Evolutionary conservation across 2,113 vertebrate species (phyloP).

Genomic region (Boulengeromyrus knoepffleri): DNA sequence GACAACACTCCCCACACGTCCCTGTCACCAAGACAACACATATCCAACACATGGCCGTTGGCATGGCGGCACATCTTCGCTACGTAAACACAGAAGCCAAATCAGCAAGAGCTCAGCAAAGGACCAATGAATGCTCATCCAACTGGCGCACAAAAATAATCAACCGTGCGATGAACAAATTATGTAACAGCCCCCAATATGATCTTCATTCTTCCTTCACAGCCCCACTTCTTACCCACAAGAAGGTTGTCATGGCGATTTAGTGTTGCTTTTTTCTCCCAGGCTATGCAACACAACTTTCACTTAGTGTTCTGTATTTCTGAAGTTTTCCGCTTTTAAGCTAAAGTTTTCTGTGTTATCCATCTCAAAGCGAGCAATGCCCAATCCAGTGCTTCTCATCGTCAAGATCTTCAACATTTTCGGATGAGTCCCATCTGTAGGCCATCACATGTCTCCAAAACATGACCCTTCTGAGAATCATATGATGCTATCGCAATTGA

Average conservation of each 20-base stretch:
- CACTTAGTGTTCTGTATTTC: not conserved
- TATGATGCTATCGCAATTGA: not conserved
- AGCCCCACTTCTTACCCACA: not conserved
- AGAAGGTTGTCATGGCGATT: not conserved
- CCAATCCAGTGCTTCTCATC: not conserved
- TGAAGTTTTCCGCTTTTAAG: not conserved
- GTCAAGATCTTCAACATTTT: not conserved
- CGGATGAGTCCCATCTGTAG: not conserved
- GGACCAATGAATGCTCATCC: not conserved
- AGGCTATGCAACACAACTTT: not conserved
- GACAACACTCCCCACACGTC: not conserved
- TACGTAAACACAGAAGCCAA: not conserved
- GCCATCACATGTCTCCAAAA: not conserved
- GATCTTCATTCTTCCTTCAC: not conserved
- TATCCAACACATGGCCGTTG: not conserved
- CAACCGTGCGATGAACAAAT: not conserved
- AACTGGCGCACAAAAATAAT: constrained; percentile 5
- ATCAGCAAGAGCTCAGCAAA: not conserved
- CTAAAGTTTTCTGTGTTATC: not conserved
- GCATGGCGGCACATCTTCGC: not conserved
- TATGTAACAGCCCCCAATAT: not conserved
- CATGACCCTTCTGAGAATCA: not conserved
- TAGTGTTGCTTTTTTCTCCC: not conserved
- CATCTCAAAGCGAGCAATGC: not conserved
- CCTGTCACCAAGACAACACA: not conserved